Conservation (phyloP, 2,113 vertebrate species). For the Lichenostomus cassidix region DNA sequence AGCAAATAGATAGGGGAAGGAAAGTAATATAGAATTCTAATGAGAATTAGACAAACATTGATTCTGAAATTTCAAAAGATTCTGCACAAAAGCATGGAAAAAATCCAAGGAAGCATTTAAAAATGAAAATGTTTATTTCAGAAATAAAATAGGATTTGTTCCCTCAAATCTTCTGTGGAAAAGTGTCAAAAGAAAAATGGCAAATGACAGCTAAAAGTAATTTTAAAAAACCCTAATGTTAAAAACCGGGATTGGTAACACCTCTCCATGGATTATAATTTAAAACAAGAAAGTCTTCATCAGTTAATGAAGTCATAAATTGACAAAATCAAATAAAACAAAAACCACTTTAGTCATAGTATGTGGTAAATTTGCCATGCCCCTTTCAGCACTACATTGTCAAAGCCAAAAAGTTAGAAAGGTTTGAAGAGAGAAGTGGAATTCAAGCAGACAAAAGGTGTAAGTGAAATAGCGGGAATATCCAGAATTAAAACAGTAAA, state of each 20-base stretch:
- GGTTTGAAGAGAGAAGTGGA: background rate
- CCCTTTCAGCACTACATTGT: background rate
- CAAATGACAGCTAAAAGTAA: background rate
- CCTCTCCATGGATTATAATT: background rate
- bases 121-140: background rate
- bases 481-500: background rate
- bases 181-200: background rate
- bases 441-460: accelerated
- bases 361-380: background rate
- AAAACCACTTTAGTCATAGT: accelerated
- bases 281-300: background rate
- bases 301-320: background rate
- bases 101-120: background rate
- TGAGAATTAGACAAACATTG: background rate
- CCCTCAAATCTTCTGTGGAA: background rate
- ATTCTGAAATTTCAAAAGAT: background rate
- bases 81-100: background rate
- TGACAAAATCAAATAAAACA: background rate
- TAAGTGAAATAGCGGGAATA: background rate
- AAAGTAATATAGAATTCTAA: background rate
- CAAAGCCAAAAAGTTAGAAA: background rate
- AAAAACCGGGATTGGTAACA: background rate
- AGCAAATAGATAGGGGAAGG: background rate
- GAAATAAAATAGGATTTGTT: background rate
- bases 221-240: background rate